A percentile compares a stretch with the other conserved stretches of the same genome.
Evolutionary conservation across 1,140 invertebrate species (phyloP).

Genomic region (Sycophila sp.): DNA sequence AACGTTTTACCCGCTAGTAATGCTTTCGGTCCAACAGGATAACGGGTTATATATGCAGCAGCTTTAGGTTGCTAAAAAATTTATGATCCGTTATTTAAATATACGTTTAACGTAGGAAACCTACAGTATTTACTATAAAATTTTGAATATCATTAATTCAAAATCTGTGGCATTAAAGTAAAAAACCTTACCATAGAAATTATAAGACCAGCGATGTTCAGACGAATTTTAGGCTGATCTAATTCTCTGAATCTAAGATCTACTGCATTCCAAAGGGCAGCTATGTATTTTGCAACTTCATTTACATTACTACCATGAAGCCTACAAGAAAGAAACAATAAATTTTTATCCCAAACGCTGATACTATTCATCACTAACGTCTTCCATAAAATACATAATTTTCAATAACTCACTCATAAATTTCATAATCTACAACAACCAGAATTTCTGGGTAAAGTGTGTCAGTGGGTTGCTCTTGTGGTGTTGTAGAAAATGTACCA

Average conservation of each 20-base stretch:
- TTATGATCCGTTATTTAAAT: background rate
- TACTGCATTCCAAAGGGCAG: constrained; percentile 39
- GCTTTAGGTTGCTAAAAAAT: background rate
- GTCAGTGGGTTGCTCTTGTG: background rate
- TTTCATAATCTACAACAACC: constrained; percentile 1
- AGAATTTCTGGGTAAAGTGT: background rate
- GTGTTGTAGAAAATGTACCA: no score
- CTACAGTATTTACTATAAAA: no score
- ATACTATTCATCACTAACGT: background rate
- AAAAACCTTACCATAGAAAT: constrained; percentile 10
- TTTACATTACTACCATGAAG: constrained; percentile 9
- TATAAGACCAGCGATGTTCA: constrained; percentile 36
- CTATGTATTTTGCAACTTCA: constrained; percentile 24
- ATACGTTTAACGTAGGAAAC: background rate
- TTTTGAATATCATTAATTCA: no score
- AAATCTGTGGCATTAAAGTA: background rate
- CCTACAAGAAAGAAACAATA: background rate
- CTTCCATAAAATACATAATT: background rate
- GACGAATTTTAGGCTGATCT: constrained; percentile 18
- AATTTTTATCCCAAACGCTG: background rate
- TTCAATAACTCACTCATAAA: background rate
- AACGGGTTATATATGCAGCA: background rate
- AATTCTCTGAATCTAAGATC: constrained; percentile 35
- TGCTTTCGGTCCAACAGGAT: background rate
- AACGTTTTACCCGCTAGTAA: background rate